Conservation (phyloP, 1,140 invertebrate species). For the Anastrepha ludens region DNA sequence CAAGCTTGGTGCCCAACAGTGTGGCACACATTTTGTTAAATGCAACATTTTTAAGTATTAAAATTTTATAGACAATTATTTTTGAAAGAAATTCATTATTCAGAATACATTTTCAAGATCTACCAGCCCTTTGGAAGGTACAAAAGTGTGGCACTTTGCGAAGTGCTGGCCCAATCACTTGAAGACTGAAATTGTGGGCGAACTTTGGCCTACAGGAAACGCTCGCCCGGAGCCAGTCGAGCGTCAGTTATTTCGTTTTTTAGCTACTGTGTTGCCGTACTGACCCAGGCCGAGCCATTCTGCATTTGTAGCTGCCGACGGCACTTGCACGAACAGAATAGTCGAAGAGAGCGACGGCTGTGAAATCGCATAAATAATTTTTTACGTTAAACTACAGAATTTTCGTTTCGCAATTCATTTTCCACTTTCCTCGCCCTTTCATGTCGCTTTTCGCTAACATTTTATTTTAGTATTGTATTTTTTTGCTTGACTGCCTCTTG, state of each 20-base stretch:
- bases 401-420: constrained; percentile 46
- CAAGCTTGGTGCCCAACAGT: no score
- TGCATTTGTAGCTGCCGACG: background rate
- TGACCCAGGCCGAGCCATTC: background rate
- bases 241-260: background rate
- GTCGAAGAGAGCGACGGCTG: background rate
- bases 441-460: background rate
- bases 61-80: no score
- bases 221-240: no score
- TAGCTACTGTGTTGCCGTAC: background rate
- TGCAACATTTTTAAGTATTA: no score
- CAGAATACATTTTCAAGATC: no score
- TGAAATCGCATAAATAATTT: constrained; percentile 50
- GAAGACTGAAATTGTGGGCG: no score
- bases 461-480: constrained; percentile 10
- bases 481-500: constrained; percentile 20
- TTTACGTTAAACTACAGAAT: constrained; percentile 17
- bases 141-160: no score
- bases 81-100: no score
- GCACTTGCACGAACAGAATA: background rate
- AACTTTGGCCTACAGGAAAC: no score
- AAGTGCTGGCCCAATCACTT: no score
- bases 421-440: background rate
- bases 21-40: no score
- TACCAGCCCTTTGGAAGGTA: no score